A percentile compares a stretch with the other conserved stretches of the same genome.
These are phyloP conservation scores for Saimiri boliviensis DNA, from an alignment of 2,113 vertebrate genomes.

Conservation along the genomic window DNA sequence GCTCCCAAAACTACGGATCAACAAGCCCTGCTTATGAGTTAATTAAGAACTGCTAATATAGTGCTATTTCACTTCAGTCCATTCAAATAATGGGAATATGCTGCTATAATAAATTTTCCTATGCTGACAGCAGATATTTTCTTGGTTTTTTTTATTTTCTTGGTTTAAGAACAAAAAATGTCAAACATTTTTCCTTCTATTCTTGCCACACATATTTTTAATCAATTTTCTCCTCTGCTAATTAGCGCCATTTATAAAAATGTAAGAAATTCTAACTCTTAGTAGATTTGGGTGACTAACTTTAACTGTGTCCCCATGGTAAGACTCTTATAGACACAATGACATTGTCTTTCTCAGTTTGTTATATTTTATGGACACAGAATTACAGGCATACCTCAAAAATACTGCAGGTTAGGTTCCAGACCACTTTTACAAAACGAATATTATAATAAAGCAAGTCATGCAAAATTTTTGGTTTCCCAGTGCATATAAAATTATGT, in stretches of 20 bases:
- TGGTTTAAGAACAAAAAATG: not conserved
- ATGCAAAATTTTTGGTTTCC: not conserved
- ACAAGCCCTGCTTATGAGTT: not conserved
- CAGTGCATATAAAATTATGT: not conserved
- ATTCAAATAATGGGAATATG: constrained; percentile 30
- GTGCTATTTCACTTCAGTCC: constrained; percentile 22
- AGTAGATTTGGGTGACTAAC: not conserved
- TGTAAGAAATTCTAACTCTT: constrained; percentile 21
- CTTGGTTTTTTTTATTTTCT: not conserved
- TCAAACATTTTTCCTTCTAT: not conserved
- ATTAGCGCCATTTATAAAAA: constrained; percentile 9
- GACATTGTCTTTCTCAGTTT: not conserved
- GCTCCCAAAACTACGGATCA: not conserved
- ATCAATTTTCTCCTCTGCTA: not conserved
- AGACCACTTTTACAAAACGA: not conserved
- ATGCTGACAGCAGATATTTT: not conserved
- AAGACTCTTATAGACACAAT: constrained; percentile 8
- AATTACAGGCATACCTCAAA: not conserved
- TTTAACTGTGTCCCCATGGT: not conserved
- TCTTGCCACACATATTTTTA: not conserved
- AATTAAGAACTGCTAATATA: not conserved
- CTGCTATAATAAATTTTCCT: not conserved
- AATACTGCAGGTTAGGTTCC: not conserved
- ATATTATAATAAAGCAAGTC: not conserved
- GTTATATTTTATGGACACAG: not conserved